Base-by-base conservation (phyloP, 2,888 invertebrate genomes). In the Diarsia rubi region DNA sequence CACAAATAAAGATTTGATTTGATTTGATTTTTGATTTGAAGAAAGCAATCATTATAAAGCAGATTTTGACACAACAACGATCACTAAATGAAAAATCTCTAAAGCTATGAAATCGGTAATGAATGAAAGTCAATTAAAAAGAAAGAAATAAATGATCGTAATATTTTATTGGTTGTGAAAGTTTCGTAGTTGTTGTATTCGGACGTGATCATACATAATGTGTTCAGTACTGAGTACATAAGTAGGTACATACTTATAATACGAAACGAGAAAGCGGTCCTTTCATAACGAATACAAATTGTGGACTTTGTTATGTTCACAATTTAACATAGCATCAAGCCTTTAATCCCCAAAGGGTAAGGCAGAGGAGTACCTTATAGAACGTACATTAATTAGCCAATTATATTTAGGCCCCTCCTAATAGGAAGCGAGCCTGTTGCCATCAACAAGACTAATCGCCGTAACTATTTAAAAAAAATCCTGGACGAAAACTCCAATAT, bases 91-190 rank as follows among this genome's bases (percentile, higher is more conserved):
- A 54, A 79, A 59, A 27, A 47, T 54, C 31, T 31, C 0, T 37
- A 4, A 65, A 49, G 49, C n/a, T 21, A 65, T 65, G 68, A 31
- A 78, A 65, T 57, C 12, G 6, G 12, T n/a, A 19, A 63, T 37
- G n/a, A 31, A 47, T 76, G 27, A 82, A 62, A 47, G 21, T 6
- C 31, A 59, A 73, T 70, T 64, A 16, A 70, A 52, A 69, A 52
- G 24, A 69, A 68, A 70, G 27, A 64, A 68, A 73, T 59, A 49
- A 71, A 73, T 59, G 37, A 59, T 67, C 27, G 63, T 70, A 42
- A 69, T 69, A 66, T 75, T 83, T 83, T 62, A 81, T 54, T 63
- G 67, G 27, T 72, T 47, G 82, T 68, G 82, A 84, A 82, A 82
- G 85, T 68, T 49, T 37, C 44, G 37, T 45, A 37, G 37, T 62